Evolutionary conservation across 2,797 vertebrate genomes (phyloP), one percentile per base, ranked within the genome.

Genomic region (Acanthopagrus latus): DNA sequence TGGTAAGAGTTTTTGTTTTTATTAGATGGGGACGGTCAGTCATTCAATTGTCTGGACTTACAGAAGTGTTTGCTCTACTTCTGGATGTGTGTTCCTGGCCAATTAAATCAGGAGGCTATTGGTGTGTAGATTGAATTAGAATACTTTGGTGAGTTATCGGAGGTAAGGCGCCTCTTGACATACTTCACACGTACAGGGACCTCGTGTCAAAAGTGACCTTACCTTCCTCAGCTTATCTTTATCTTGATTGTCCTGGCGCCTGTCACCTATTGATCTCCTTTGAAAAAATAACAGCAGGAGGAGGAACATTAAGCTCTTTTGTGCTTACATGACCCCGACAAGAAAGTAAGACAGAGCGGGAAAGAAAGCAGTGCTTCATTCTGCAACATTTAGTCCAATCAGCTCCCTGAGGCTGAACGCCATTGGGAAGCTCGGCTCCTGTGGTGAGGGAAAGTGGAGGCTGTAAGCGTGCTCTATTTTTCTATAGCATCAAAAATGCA

Each of bases 351-450:
- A 82, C 71, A 18, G 72, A 84, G 65, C 67, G 64, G 56, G 48
- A 67, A 71, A 66, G 74, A 81, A 91, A 90, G 88, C 81, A 86
- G 73, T 27, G 74, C 76, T 82, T 80, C 76, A 86, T 90, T 90
- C 87, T 93, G 90, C 88, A 91, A 84, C 90, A 91, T 91, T 94
- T 92, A 90, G 90, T 88, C 89, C 90, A 92, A 94, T 94, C 92
- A 92, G 91, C 86, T 93, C 83, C 86, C 89, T 76, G 86, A 88
- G 87, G 89, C 79, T 92, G 78, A 71, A 79, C 38, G 64, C 88
- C 85, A 54, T 88, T 38, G 74, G 88, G 89, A 86, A 86, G 80
- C 58, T 88, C 9, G 13, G 66, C 80, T 89, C 89, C 87, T 46
- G 84, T 11, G 48, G 91, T 78, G 92, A 90, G 57, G 80, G 82